Percentiles rank a stretch among this genome's conserved stretches.
These are phyloP conservation scores for Philonicus albiceps DNA, from an alignment of 2,888 invertebrate genomes.

Conservation along the genomic window DNA sequence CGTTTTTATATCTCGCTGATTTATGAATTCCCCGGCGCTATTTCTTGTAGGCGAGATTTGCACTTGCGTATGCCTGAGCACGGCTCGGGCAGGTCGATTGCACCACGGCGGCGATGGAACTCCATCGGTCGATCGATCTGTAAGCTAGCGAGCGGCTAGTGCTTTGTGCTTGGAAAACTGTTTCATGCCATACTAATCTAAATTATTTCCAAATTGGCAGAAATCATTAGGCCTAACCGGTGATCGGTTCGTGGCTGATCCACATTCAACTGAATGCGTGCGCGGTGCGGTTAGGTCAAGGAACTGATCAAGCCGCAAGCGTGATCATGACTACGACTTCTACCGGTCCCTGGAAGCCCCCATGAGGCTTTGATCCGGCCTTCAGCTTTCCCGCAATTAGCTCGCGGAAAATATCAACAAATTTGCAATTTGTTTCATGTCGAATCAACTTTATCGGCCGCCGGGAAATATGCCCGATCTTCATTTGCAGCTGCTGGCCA, in stretches of 20 bases:
- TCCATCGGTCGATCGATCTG: background rate
- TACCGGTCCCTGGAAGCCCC: background rate
- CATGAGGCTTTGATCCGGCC: background rate
- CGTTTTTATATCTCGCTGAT: constrained; percentile 26
- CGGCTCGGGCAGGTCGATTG: background rate
- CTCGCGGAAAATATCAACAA: constrained; percentile 4
- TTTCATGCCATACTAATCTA: constrained; percentile 30
- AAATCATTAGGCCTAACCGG: constrained; percentile 11
- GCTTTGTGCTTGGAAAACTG: background rate
- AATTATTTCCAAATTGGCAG: constrained; percentile 32
- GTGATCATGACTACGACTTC: background rate
- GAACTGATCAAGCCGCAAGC: background rate
- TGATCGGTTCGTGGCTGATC: constrained; percentile 1
- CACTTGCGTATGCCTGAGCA: background rate
- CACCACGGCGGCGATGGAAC: background rate
- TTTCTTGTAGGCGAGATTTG: constrained; percentile 27
- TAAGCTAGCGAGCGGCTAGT: background rate
- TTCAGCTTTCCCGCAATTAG: constrained; percentile 11
- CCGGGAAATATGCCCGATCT: background rate
- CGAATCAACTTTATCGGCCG: constrained; percentile 20
- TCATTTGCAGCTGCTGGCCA: background rate
- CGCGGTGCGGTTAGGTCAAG: background rate
- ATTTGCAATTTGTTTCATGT: constrained; percentile 33
- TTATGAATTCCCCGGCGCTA: constrained; percentile 26
- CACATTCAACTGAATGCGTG: background rate